Evolutionary conservation across 30 jellyfish, hydroid and myxozoan genomes (phyloP).

Genomic region (Aurelia aurita): DNA sequence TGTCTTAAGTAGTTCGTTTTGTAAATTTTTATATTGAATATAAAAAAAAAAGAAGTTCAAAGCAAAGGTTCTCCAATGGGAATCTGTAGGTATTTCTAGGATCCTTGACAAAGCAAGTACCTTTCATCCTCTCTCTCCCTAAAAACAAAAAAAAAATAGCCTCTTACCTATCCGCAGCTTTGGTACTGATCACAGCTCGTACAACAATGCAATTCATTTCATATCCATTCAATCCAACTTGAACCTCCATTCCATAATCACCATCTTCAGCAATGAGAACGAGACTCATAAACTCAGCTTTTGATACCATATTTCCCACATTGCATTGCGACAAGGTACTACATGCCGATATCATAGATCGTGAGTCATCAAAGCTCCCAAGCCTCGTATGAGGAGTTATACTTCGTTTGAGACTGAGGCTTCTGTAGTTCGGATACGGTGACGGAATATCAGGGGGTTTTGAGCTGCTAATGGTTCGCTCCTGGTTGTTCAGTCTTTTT

Average conservation of each 20-base stretch:
- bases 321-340: conserved; percentile 72
- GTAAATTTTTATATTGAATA: too few species aligned
- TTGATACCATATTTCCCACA: conserved; percentile 63
- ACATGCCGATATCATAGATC: conserved; percentile 62
- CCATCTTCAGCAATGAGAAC: conserved; percentile 66
- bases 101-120: too few species aligned
- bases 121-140: too few species aligned
- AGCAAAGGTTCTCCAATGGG: too few species aligned
- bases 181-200: conserved; percentile 42
- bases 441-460: conserved; percentile 36
- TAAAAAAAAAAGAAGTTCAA: too few species aligned
- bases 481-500: conserved; percentile 51
- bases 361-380: conserved; percentile 62
- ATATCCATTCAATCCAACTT: conserved; percentile 55
- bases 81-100: too few species aligned
- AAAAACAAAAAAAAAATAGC: too few species aligned
- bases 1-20: too few species aligned
- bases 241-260: conserved; percentile 78
- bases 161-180: conserved; percentile 70
- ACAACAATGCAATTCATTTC: conserved; percentile 53
- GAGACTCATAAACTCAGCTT: conserved; percentile 57
- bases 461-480: conserved; percentile 12
- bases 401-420: conserved; percentile 58
- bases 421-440: conserved; percentile 27
- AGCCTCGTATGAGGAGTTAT: conserved; percentile 16